Evolutionary conservation across 1,140 invertebrate genomes (phyloP).

Genomic region (Arion vulgaris): DNA sequence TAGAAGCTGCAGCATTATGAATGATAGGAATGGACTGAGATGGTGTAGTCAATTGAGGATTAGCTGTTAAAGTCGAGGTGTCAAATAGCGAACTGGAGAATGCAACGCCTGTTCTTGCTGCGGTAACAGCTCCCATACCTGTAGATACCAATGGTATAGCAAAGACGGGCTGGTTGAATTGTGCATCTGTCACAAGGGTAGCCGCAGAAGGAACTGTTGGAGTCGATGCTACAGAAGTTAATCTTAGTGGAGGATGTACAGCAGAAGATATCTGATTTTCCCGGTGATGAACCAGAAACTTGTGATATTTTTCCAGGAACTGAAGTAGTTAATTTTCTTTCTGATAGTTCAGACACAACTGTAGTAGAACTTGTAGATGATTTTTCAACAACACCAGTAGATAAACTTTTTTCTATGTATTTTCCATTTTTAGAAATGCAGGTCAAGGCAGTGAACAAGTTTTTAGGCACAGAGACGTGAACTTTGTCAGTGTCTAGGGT

Average conservation of each 20-base stretch:
- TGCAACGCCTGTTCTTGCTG: constrained; percentile 4
- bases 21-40: neutral
- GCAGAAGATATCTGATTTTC: neutral
- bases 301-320: neutral
- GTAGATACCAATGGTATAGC: neutral
- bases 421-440: constrained; percentile 45
- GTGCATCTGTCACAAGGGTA: neutral
- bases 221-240: neutral
- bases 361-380: neutral
- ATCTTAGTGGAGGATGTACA: neutral
- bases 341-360: neutral
- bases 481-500: constrained; percentile 52
- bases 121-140: neutral
- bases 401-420: constrained; percentile 51
- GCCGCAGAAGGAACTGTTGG: neutral
- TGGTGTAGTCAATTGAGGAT: neutral
- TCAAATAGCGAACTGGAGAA: constrained; percentile 36
- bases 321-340: neutral
- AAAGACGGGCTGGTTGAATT: neutral
- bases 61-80: constrained; percentile 20
- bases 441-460: constrained; percentile 54
- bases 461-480: constrained; percentile 61
- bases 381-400: neutral
- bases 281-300: neutral
- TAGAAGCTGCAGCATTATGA: neutral